These are phyloP conservation scores for Microplitis demolitor DNA, from an alignment of 1,140 invertebrate species.

Conservation along the genomic window DNA sequence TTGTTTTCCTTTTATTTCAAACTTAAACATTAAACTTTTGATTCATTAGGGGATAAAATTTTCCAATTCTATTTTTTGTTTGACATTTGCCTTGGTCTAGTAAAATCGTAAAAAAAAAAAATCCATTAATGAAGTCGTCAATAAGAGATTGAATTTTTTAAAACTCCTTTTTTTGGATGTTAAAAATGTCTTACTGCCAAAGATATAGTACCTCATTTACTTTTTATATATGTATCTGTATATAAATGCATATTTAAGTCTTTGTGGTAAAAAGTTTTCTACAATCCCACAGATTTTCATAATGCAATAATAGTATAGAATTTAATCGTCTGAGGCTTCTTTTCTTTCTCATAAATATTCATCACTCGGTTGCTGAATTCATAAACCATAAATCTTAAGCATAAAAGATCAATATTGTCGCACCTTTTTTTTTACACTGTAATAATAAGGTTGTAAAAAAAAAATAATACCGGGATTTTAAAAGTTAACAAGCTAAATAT, in stretches of 20 bases:
- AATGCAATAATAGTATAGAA: slow-evolving; percentile 19
- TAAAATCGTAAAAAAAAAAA: no score
- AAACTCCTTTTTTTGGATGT: no score
- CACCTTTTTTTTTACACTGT: background rate
- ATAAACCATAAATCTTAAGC: slow-evolving; percentile 14
- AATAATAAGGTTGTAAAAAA: background rate
- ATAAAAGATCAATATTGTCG: slow-evolving; percentile 11
- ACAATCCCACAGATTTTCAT: slow-evolving; percentile 20
- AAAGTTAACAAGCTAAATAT: background rate
- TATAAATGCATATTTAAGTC: background rate
- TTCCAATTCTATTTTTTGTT: no score
- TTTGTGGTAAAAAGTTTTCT: background rate
- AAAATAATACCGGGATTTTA: background rate
- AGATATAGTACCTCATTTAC: background rate
- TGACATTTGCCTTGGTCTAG: no score
- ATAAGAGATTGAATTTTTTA: no score
- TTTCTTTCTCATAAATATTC: slow-evolving; percentile 20
- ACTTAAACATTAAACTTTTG: no score
- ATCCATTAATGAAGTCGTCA: no score
- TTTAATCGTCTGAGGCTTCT: slow-evolving; percentile 7
- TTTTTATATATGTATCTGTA: background rate
- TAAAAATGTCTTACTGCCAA: no score
- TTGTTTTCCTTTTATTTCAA: no score
- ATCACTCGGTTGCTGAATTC: slow-evolving; percentile 7
- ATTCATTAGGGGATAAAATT: no score